These are phyloP conservation scores for Rhopalosiphum maidis DNA, from an alignment of 1,140 invertebrate genomes.

Conservation along the genomic window DNA sequence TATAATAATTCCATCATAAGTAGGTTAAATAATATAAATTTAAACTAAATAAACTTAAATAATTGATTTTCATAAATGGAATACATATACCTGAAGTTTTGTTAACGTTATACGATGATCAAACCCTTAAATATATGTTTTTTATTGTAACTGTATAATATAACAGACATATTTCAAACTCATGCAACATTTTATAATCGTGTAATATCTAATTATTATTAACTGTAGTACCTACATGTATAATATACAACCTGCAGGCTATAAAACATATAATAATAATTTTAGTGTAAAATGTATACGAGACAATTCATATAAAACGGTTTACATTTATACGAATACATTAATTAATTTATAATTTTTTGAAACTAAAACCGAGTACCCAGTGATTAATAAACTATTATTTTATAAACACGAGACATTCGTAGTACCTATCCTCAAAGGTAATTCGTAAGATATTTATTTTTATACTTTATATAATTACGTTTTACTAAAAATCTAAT, in stretches of 20 bases:
- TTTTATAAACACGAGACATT: neutral
- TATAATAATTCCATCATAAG: neutral
- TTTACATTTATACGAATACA: neutral
- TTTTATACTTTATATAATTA: neutral
- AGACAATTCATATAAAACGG: neutral
- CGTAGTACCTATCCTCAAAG: neutral
- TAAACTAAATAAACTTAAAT: neutral
- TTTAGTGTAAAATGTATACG: neutral
- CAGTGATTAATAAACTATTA: neutral
- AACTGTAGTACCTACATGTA: neutral
- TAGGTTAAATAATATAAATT: neutral
- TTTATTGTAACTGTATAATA: neutral
- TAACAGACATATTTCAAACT: neutral
- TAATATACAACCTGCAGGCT: neutral
- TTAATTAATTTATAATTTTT: neutral
- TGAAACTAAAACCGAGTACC: neutral
- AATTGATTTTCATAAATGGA: neutral
- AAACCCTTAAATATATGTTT: neutral
- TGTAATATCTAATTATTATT: neutral
- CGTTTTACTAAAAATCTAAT: neutral
- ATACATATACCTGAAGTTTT: neutral
- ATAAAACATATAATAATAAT: neutral
- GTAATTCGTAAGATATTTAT: neutral
- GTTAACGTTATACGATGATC: neutral
- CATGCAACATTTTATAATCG: neutral